Evolutionary conservation across 2,797 vertebrate species (phyloP), one percentile per base, ranked within the genome.

Genomic region (Arctocebus calabarensis): DNA sequence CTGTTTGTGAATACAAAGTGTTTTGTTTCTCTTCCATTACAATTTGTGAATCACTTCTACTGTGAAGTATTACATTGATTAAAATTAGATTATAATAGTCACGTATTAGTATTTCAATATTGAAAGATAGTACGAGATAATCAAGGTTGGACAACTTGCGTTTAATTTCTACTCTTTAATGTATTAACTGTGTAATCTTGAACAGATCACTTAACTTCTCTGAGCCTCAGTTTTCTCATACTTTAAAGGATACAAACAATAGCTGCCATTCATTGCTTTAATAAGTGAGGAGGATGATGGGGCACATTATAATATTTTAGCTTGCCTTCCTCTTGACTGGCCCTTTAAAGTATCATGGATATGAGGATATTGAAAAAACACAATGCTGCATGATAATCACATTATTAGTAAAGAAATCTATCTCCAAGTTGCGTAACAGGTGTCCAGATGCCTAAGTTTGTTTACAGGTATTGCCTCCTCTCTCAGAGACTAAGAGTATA

Each of bases 401-500:
- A 81, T 68, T 55, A 48, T 37, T 40, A 87, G 37, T 73, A 74
- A 82, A 79, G 10, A 23, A 55, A 68, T 45, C 27, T 71, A 73
- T 45, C 34, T 78, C 37, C 6, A 22, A 16, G 27, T 92, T 89
- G 40, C 61, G 0, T 48, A 94, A 34, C 90, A 97, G 84, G 27
- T 93, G 83, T 75, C 73, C 0, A 16, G n/a, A 92, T 84, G 79
- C 61, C 43, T 29, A 82, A 81, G 29, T 62, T 74, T 94, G 57
- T 95, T 96, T 92, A 75, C 45, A 74, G 61, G n/a, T 88, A 90
- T 74, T 45, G 59, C 64, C 62, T 86, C 73, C 34, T 59, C 23
- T 78, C 74, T 81, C 27, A 12, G 20, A 87, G 81, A 83, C 37
- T 71, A 23, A 73, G 27, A 74, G 27, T 48, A 90, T 77, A 83